phyloP scores from a whole-genome alignment of 2,888 invertebrate species.

The Acleris sparsana region DNA sequence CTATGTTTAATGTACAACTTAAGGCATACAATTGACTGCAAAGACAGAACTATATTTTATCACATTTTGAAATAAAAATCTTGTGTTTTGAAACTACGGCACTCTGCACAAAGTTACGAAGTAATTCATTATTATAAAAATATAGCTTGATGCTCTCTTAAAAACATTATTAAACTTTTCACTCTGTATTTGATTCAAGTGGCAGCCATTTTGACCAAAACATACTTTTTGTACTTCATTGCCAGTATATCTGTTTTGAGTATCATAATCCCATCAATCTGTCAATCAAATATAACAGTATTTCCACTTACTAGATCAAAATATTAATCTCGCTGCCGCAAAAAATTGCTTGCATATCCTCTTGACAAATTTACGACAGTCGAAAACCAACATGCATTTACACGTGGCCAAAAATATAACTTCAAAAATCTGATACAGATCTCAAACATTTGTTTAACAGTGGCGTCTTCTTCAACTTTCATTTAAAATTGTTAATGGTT shows the following conservation, averaged over 20 bases:
- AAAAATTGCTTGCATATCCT: constrained; percentile 52
- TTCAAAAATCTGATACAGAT: not conserved
- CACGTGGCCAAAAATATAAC: not conserved
- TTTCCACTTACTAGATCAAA: constrained; percentile 14
- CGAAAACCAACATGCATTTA: constrained; percentile 5
- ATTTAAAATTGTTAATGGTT: constrained; percentile 19
- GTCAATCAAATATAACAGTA: constrained; percentile 1
- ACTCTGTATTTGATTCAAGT: too few species aligned
- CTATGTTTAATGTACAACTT: too few species aligned
- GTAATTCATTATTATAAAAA: too few species aligned
- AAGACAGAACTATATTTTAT: too few species aligned
- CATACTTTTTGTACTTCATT: too few species aligned
- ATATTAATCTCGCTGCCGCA: constrained; percentile 38
- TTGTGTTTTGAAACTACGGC: too few species aligned
- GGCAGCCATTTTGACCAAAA: too few species aligned
- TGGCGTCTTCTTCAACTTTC: not conserved
- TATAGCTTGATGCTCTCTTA: too few species aligned
- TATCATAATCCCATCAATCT: not conserved
- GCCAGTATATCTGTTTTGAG: not conserved
- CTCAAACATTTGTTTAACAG: not conserved
- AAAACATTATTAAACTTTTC: too few species aligned
- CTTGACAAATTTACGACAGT: constrained; percentile 69
- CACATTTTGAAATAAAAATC: too few species aligned
- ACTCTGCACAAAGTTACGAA: too few species aligned
- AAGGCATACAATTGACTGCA: too few species aligned